phyloP scores from a whole-genome alignment of 1,140 invertebrate species.

The Calephelis nemesis region DNA sequence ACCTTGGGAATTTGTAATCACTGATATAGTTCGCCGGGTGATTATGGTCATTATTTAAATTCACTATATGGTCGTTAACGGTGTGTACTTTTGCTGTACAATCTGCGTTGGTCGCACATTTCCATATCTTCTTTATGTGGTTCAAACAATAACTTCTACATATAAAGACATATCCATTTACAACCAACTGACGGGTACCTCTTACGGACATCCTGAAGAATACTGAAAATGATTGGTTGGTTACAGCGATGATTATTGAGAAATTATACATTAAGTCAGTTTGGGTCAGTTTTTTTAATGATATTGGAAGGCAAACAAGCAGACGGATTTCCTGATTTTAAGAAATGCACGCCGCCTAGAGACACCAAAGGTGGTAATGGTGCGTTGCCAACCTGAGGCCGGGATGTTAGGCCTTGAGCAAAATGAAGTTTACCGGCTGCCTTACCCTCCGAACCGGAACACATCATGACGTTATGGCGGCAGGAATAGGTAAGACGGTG shows the following conservation, averaged over 20 bases:
- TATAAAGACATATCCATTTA: constrained; percentile 56
- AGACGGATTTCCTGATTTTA: too few relatives aligned
- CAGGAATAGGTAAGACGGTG: too few relatives aligned
- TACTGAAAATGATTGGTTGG: constrained; percentile 45
- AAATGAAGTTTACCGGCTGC: too few relatives aligned
- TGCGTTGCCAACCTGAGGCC: too few relatives aligned
- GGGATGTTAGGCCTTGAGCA: too few relatives aligned
- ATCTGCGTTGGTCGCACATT: constrained; percentile 55
- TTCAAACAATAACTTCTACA: constrained; percentile 61
- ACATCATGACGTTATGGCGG: too few relatives aligned
- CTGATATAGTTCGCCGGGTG: constrained; percentile 37
- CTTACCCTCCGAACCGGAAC: too few relatives aligned
- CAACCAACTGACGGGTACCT: constrained; percentile 52
- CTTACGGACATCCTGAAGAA: constrained; percentile 55
- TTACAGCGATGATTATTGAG: not conserved
- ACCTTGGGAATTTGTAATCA: constrained; percentile 23
- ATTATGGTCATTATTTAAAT: constrained; percentile 53
- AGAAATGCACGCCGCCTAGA: too few relatives aligned
- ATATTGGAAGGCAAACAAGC: too few relatives aligned
- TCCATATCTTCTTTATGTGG: constrained; percentile 64
- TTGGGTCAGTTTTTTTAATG: too few relatives aligned
- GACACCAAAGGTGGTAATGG: too few relatives aligned
- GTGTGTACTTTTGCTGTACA: constrained; percentile 69
- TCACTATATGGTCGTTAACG: constrained; percentile 52
- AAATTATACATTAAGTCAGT: too few relatives aligned